Percentiles rank a stretch among this genome's conserved stretches.
These are phyloP conservation scores for Anabas testudineus DNA, from an alignment of 2,797 vertebrate species.

Conservation along the genomic window DNA sequence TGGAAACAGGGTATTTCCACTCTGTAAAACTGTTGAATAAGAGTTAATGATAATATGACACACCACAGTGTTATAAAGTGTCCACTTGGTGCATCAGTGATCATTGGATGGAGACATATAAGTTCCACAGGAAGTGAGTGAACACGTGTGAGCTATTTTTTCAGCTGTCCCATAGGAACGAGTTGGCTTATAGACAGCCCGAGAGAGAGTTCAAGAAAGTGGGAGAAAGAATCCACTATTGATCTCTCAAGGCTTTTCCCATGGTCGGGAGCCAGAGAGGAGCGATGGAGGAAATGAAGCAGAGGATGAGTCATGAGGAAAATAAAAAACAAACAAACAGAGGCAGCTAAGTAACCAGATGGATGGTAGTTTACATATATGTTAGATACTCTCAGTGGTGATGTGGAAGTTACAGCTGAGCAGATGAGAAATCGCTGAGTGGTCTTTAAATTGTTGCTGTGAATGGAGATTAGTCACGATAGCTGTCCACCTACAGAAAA, in stretches of 20 bases:
- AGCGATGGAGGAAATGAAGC: constrained; percentile 70
- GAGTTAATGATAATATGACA: constrained; percentile 30
- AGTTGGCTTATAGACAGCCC: constrained; percentile 47
- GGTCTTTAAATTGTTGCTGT: constrained; percentile 20
- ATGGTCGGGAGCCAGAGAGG: constrained; percentile 68
- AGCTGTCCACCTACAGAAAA: background rate
- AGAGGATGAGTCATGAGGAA: constrained; percentile 76
- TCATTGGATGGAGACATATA: constrained; percentile 26
- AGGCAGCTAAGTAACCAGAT: constrained; percentile 77
- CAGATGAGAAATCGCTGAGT: background rate
- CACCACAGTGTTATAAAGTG: constrained; percentile 20
- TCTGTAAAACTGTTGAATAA: constrained; percentile 49
- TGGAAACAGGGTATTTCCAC: constrained; percentile 52
- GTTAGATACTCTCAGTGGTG: constrained; percentile 51
- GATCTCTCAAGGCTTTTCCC: constrained; percentile 79
- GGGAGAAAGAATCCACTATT: constrained; percentile 71
- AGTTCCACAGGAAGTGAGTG: constrained; percentile 69
- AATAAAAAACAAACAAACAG: constrained; percentile 77
- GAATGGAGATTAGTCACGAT: background rate
- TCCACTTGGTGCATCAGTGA: constrained; percentile 20
- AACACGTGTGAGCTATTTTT: constrained; percentile 61
- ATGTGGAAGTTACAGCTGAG: constrained; percentile 58
- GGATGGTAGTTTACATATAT: constrained; percentile 57
- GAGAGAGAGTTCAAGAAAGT: constrained; percentile 53
- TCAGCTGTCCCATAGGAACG: constrained; percentile 64